A percentile compares a stretch with the other conserved stretches of the same genome.
Evolutionary conservation across 2,797 vertebrate species (phyloP).

Genomic region (Esox lucius): DNA sequence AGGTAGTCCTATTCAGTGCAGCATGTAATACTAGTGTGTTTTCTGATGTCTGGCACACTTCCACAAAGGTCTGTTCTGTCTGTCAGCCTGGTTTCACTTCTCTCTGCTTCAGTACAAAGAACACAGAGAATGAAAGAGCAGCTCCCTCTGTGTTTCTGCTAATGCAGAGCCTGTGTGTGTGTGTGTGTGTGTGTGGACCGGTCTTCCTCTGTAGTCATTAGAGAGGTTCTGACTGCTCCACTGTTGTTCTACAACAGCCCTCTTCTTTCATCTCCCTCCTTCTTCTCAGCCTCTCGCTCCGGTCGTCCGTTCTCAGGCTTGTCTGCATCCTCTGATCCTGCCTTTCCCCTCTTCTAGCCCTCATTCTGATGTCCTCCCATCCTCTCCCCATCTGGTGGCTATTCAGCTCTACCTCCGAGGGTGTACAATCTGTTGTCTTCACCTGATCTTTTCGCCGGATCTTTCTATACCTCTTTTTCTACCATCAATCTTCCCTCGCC

Average conservation of each 20-base stretch:
- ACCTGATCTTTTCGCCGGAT: slow-evolving; percentile 3
- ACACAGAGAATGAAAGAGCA: too few relatives aligned
- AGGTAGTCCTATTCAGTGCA: not conserved
- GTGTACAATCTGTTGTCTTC: slow-evolving; percentile 5
- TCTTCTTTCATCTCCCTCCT: slow-evolving; percentile 1
- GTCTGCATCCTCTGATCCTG: not conserved
- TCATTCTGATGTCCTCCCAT: slow-evolving; percentile 21
- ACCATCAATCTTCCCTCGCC: not conserved
- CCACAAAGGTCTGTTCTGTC: not conserved
- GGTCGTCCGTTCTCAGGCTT: not conserved
- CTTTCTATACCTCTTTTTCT: not conserved
- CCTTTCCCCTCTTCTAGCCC: slow-evolving; percentile 34
- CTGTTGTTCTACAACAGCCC: not conserved
- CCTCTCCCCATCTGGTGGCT: not conserved
- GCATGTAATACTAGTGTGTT: not conserved
- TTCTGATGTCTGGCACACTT: not conserved
- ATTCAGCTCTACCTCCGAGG: not conserved
- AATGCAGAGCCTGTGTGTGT: not conserved
- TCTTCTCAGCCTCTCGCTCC: not conserved
- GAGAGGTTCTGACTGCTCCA: slow-evolving; percentile 24
- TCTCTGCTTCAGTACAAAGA: not conserved
- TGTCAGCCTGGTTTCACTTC: not conserved
- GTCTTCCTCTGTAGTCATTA: not conserved
- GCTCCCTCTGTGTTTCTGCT: not conserved
- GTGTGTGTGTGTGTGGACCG: not conserved